Conservation (phyloP, 2,797 vertebrate species). For the Buceros bicornis region DNA sequence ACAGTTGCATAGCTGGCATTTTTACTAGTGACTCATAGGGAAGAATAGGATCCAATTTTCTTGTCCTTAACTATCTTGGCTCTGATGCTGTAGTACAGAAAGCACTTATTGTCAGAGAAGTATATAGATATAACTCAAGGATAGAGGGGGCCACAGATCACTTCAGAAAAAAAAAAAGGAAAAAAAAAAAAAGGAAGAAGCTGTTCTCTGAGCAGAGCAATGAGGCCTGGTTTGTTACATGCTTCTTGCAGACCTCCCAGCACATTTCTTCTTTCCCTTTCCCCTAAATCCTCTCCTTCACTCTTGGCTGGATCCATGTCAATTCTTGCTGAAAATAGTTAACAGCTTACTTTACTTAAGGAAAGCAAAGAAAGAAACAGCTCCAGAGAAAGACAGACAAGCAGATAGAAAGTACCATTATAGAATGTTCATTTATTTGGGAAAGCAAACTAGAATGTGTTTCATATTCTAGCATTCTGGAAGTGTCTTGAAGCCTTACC, state of each 20-base stretch:
- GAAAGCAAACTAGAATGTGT: neutral
- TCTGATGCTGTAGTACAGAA: conserved; percentile 27
- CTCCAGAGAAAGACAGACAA: neutral
- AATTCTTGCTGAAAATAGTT: neutral
- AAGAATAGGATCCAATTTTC: conserved; percentile 50
- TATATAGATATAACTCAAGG: conserved; percentile 22
- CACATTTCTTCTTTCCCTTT: neutral
- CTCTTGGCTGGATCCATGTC: neutral
- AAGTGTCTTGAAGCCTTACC: neutral
- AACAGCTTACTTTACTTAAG: neutral
- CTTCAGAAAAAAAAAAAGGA: neutral
- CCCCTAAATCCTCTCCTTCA: neutral
- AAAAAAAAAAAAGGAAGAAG: neutral
- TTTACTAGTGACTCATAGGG: conserved; percentile 49
- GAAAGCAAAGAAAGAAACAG: neutral
- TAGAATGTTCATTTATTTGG: neutral
- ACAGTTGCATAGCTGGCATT: conserved; percentile 46
- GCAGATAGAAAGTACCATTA: neutral
- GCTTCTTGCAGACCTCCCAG: neutral
- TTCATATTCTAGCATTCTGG: neutral
- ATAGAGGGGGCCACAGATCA: neutral
- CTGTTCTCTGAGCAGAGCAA: neutral
- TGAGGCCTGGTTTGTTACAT: neutral
- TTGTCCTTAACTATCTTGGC: conserved; percentile 56
- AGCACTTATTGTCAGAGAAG: conserved; percentile 33